Base-by-base conservation (phyloP, 2,797 vertebrate genomes). In the Esox lucius region DNA sequence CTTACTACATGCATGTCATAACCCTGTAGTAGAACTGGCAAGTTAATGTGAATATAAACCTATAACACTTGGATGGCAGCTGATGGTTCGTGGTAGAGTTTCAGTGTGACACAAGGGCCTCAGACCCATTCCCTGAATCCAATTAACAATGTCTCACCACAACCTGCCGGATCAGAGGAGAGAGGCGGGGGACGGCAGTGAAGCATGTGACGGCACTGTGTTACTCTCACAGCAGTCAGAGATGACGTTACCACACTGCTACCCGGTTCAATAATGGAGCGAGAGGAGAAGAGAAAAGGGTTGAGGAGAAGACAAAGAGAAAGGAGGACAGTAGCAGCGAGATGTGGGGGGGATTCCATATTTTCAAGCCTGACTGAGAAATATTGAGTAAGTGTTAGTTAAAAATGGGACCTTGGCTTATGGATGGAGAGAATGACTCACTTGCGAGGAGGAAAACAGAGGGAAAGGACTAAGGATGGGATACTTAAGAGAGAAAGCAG, bases 201-300 rank as follows among this genome's bases (percentile, higher is more conserved):
- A 83, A 82, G 86, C 81, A 91, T 88, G 87, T 89, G 86, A 83
- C 87, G 75, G 84, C 75, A 65, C 68, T 11, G 82, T 87, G 90
- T 51, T 76, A 91, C 68, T 87, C 87, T 89, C 78, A 85, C 88
- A 90, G 84, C 66, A 76, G 48, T 26, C 70, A 83, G 83, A 79
- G 83, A 87, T 78, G 42, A 9, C 12, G 9, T 85, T 89, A 90
- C 81, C n/a, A 0, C 24, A 13, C 67, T 53, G 49, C 49, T 48
- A 4, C n/a, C 22, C 9, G 0, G 16, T 42, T 49, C 42, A 33
- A 8, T 33, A 13, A 51, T 70, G 16, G 75, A 78, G 51, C 2
- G 56, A 59, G n/a, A 59, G 56, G n/a, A 24, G n/a, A 62, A 65
- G 28, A 65, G 28, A 33, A 65, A 19, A 17, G 16, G 28, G 2